Conservation (phyloP, 2,888 invertebrate species). For the Tortrix viridana region DNA sequence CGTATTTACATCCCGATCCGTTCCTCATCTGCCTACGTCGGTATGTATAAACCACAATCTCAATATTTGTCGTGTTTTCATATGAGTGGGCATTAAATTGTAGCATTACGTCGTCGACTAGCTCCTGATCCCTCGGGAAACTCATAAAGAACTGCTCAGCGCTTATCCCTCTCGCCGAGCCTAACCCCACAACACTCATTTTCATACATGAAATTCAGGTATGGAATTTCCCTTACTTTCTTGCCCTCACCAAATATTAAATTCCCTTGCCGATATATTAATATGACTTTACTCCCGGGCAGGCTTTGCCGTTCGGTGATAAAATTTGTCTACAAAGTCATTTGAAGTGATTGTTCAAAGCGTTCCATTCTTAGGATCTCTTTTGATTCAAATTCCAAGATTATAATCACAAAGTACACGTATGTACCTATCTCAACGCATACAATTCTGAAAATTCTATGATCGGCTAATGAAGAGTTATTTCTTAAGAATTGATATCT, state of each 20-base stretch:
- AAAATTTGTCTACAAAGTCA: conserved; percentile 62
- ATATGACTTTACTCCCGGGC: conserved; percentile 65
- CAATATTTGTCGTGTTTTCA: conserved; percentile 38
- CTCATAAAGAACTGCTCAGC: conserved; percentile 60
- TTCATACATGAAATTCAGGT: conserved; percentile 64
- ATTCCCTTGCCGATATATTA: conserved; percentile 66
- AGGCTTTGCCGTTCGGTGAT: conserved; percentile 44
- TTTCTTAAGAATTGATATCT: too few relatives aligned
- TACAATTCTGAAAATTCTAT: too few relatives aligned
- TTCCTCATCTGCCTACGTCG: neutral
- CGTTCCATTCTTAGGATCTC: conserved; percentile 50
- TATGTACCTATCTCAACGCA: too few relatives aligned
- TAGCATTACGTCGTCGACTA: conserved; percentile 38
- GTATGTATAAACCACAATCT: conserved; percentile 26
- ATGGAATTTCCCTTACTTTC: conserved; percentile 52
- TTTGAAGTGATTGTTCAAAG: conserved; percentile 71
- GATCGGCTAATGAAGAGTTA: too few relatives aligned
- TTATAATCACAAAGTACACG: conserved; percentile 2
- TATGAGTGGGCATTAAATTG: conserved; percentile 38
- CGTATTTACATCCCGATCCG: conserved; percentile 4
- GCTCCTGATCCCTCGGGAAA: conserved; percentile 47
- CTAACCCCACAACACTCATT: conserved; percentile 54
- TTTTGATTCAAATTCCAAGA: conserved; percentile 41
- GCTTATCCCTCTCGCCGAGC: conserved; percentile 50
- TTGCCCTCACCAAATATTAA: conserved; percentile 71